Percentiles rank a stretch among this genome's conserved stretches.
Conservation (phyloP, 2,888 invertebrate species). For the Cancer borealis region DNA sequence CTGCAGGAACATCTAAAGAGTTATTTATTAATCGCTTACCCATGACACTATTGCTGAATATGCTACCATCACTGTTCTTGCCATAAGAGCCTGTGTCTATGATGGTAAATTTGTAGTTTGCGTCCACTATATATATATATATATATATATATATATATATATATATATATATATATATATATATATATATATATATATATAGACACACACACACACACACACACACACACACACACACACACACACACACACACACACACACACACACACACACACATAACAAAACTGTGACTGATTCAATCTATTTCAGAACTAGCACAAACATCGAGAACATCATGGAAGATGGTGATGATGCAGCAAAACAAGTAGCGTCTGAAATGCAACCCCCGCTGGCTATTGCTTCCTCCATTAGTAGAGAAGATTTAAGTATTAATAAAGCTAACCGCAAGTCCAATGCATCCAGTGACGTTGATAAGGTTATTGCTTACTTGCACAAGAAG, state of each 20-base stretch:
- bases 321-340: neutral
- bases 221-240: no score
- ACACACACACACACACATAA: no score
- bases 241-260: no score
- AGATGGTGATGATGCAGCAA: neutral
- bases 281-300: no score
- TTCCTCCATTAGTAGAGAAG: neutral
- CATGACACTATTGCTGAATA: neutral
- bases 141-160: no score
- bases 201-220: no score
- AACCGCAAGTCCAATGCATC: neutral
- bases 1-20: neutral
- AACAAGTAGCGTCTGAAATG: no score
- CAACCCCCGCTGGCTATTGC: neutral
- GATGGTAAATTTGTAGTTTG: neutral
- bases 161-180: no score
- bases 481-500: neutral
- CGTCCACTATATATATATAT: no score
- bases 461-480: neutral
- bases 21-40: neutral
- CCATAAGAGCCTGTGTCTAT: neutral
- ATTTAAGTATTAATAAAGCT: neutral
- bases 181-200: no score
- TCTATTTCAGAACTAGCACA: neutral
- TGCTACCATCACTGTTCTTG: constrained; percentile 6